Evolutionary conservation across 1,140 invertebrate species (phyloP).

Genomic region (Eupristina koningsbergeri): DNA sequence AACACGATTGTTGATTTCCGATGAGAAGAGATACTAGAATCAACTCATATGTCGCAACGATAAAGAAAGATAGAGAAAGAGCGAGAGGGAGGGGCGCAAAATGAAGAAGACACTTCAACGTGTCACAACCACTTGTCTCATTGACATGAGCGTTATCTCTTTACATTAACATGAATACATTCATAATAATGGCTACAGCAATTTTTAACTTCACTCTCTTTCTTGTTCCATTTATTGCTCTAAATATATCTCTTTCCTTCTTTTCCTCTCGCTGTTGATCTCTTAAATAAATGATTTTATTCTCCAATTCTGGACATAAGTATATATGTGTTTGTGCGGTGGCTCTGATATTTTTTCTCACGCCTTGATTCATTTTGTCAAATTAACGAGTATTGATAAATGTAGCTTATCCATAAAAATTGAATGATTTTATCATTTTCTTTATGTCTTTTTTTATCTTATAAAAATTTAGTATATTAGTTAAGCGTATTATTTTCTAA

Average conservation of each 20-base stretch:
- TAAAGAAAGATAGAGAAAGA: conserved; percentile 20
- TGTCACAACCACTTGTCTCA: conserved; percentile 58
- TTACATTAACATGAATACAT: conserved; percentile 15
- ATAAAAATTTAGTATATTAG: background rate
- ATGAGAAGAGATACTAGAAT: background rate
- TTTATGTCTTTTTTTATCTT: background rate
- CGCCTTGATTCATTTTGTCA: background rate
- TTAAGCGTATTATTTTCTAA: background rate
- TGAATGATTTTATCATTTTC: background rate
- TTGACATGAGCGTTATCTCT: conserved; percentile 50
- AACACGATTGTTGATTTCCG: background rate
- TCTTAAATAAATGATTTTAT: conserved; percentile 17
- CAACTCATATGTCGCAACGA: conserved; percentile 38
- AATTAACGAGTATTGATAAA: background rate
- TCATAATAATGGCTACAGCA: conserved; percentile 2
- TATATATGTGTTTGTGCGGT: background rate
- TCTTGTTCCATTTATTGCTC: no score
- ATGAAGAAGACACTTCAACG: background rate
- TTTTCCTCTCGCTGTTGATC: no score
- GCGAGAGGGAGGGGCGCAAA: background rate
- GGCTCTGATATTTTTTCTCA: conserved; percentile 24
- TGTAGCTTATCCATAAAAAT: background rate
- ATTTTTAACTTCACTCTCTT: conserved; percentile 11
- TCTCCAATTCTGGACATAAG: background rate
- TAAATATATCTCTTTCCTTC: no score